Conservation (phyloP, 2,888 invertebrate species). For the Eurois occulta region DNA sequence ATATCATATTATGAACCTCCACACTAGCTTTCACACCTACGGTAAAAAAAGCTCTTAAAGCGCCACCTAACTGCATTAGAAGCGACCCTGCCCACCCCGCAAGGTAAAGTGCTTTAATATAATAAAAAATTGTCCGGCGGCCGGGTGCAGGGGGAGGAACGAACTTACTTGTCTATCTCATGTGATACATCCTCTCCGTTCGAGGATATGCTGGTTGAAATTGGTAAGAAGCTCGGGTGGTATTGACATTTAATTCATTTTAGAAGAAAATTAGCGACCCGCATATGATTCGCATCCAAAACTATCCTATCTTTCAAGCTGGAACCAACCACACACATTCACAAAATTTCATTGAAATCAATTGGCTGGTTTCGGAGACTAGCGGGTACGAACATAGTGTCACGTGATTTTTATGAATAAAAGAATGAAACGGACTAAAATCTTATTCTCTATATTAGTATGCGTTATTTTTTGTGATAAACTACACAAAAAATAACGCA, state of each 20-base stretch:
- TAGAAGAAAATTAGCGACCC: neutral
- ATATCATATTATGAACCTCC: neutral
- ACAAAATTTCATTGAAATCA: neutral
- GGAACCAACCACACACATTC: neutral
- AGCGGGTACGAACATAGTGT: neutral
- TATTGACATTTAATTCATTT: neutral
- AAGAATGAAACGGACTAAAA: neutral
- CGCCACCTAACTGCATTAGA: constrained; percentile 32
- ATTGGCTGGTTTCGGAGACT: neutral
- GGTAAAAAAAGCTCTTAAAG: constrained; percentile 35
- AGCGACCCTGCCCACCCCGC: constrained; percentile 20
- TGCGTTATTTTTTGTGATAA: neutral
- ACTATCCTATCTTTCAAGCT: neutral
- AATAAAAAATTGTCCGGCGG: constrained; percentile 52
- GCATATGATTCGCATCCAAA: neutral
- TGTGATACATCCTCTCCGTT: constrained; percentile 43
- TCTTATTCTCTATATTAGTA: neutral
- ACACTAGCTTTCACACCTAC: neutral
- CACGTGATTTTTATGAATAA: neutral
- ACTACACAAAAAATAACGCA: too few species aligned
- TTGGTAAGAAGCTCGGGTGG: neutral
- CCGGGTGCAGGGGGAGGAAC: neutral
- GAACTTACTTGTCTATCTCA: constrained; percentile 66
- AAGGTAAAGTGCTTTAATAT: constrained; percentile 45
- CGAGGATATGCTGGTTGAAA: neutral